A percentile compares a stretch with the other conserved stretches of the same genome.
Conservation (phyloP, 2,888 invertebrate genomes). For the Drosophila imparisetae region DNA sequence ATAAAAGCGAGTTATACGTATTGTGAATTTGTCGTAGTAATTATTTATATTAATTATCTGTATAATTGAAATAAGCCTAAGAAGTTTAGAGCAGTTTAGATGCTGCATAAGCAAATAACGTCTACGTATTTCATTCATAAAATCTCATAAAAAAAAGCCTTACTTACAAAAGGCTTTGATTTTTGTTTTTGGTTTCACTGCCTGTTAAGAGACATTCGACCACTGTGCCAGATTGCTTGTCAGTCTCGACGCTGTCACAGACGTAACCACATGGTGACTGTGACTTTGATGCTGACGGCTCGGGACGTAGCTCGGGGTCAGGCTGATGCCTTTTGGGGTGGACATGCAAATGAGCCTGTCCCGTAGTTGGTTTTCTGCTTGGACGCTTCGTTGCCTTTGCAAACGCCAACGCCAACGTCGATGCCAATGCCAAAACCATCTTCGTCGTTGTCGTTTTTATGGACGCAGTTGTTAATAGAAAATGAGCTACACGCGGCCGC, state of each 20-base stretch:
- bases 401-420: conserved; percentile 31
- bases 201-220: background rate
- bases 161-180: background rate
- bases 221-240: conserved; percentile 57
- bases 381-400: conserved; percentile 76
- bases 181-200: background rate
- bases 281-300: conserved; percentile 58
- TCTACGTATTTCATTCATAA: background rate
- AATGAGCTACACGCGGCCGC: conserved; percentile 74
- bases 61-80: background rate
- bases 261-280: conserved; percentile 76
- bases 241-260: conserved; percentile 74
- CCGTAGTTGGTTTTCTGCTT: conserved; percentile 80
- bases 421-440: conserved; percentile 14
- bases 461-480: conserved; percentile 81
- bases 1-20: background rate
- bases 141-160: background rate
- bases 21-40: background rate
- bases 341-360: conserved; percentile 79
- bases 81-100: background rate
- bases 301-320: conserved; percentile 38
- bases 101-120: background rate
- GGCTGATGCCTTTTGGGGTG: conserved; percentile 40
- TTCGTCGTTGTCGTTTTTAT: conserved; percentile 67
- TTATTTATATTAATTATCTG: background rate